A percentile compares a stretch with the other conserved stretches of the same genome.
Evolutionary conservation across 2,113 vertebrate species (phyloP).

Genomic region (Rhombomys opimus): DNA sequence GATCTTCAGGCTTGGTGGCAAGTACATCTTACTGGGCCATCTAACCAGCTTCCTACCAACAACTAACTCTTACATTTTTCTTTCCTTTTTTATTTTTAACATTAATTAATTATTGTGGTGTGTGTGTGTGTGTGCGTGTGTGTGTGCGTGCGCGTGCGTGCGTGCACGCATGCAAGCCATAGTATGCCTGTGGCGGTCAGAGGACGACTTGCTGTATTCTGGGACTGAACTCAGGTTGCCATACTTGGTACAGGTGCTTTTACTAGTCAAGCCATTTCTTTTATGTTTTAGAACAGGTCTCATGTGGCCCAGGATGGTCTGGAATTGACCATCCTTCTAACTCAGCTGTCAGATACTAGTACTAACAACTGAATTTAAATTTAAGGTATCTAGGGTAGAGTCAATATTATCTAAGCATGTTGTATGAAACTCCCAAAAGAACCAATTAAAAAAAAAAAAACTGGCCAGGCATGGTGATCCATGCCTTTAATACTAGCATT

Average conservation of each 20-base stretch:
- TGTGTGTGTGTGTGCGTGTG: not conserved
- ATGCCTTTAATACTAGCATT: too few species aligned
- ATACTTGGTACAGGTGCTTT: not conserved
- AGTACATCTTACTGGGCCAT: not conserved
- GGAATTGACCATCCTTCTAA: not conserved
- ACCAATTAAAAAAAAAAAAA: not conserved
- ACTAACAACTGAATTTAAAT: slow-evolving; percentile 20
- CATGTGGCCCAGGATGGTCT: not conserved
- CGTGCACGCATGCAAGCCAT: not conserved
- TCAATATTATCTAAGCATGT: not conserved
- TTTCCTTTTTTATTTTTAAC: not conserved
- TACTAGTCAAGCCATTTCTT: not conserved
- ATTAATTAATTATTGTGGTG: not conserved
- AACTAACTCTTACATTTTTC: not conserved
- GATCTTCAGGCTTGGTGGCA: not conserved
- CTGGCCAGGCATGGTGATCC: too few species aligned
- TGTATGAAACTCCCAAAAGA: not conserved
- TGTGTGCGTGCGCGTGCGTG: too few species aligned
- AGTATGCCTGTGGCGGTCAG: not conserved
- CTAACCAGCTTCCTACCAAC: not conserved
- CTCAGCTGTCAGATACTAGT: not conserved
- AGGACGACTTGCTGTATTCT: not conserved
- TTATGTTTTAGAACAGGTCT: not conserved
- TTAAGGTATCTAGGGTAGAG: not conserved
- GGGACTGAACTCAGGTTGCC: not conserved